Evolutionary conservation across 2,888 invertebrate species (phyloP).

Genomic region (Scaptomyza caliginosa): DNA sequence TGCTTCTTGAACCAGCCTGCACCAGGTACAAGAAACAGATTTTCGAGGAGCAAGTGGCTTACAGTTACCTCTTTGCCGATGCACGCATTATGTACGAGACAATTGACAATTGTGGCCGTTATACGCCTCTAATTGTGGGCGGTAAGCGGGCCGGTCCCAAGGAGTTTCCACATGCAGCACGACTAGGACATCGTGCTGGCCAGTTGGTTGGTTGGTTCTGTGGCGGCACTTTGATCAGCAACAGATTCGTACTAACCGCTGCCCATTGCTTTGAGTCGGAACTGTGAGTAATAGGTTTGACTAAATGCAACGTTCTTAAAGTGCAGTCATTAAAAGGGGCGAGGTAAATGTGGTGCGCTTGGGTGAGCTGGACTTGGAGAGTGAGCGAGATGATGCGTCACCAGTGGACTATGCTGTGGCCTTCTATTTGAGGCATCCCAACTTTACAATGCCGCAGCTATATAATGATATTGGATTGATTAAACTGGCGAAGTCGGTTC

Average conservation of each 20-base stretch:
- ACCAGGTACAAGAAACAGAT: slow-evolving; percentile 60
- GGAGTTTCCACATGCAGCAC: slow-evolving; percentile 81
- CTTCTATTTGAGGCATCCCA: slow-evolving; percentile 77
- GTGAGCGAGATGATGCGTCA: slow-evolving; percentile 67
- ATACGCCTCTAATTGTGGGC: slow-evolving; percentile 84
- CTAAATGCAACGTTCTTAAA: background rate
- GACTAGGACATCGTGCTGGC: slow-evolving; percentile 40
- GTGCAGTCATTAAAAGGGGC: slow-evolving; percentile 51
- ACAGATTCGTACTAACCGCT: slow-evolving; percentile 61
- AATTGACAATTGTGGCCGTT: slow-evolving; percentile 65
- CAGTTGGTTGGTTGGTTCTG: slow-evolving; percentile 72
- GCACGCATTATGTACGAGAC: slow-evolving; percentile 42
- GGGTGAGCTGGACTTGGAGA: slow-evolving; percentile 78
- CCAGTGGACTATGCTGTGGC: slow-evolving; percentile 75
- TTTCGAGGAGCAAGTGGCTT: slow-evolving; percentile 63
- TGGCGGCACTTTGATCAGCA: slow-evolving; percentile 74
- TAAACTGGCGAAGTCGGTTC: slow-evolving; percentile 81
- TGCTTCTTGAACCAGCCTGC: slow-evolving; percentile 44
- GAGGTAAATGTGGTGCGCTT: slow-evolving; percentile 73
- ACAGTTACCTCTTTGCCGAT: slow-evolving; percentile 57
- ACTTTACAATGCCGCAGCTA: slow-evolving; percentile 52
- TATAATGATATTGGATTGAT: slow-evolving; percentile 86
- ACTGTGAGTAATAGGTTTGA: slow-evolving; percentile 39
- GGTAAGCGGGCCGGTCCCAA: slow-evolving; percentile 73
- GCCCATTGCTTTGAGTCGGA: slow-evolving; percentile 68